Percentiles rank a stretch among this genome's conserved stretches.
These are phyloP conservation scores for Channallabes apus DNA, from an alignment of 2,797 vertebrate genomes.

Conservation along the genomic window DNA sequence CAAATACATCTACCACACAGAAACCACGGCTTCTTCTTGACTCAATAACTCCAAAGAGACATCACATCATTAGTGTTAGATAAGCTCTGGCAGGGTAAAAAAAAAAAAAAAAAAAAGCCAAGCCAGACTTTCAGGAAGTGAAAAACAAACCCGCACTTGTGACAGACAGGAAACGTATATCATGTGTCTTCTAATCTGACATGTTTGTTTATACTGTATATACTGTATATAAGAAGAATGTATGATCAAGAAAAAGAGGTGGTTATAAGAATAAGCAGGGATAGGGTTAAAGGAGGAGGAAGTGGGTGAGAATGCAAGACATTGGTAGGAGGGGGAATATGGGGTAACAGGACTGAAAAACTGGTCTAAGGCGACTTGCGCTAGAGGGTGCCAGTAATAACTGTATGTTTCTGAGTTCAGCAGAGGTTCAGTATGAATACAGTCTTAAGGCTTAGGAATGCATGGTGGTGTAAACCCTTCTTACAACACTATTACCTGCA, in stretches of 20 bases:
- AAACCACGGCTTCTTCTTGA: constrained; percentile 33
- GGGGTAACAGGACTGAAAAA: constrained; percentile 27
- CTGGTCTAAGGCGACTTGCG: constrained; percentile 35
- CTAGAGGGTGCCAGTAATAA: constrained; percentile 47
- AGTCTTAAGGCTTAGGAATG: constrained; percentile 8
- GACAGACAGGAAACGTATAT: background rate
- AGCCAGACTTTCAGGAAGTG: background rate
- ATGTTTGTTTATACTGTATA: background rate
- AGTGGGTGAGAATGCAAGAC: constrained; percentile 11
- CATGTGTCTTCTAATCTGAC: background rate
- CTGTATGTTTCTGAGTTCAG: constrained; percentile 20
- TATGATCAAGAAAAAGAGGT: background rate
- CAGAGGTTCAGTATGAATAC: background rate
- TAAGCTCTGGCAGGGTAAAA: background rate
- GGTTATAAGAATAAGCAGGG: background rate
- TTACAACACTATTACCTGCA: background rate
- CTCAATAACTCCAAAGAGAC: constrained; percentile 34
- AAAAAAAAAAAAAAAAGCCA: constrained; percentile 9
- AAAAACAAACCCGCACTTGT: too few species aligned
- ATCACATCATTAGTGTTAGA: constrained; percentile 38
- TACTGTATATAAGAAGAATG: background rate
- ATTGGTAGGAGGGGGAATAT: constrained; percentile 20
- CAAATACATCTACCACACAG: constrained; percentile 10
- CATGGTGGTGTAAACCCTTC: constrained; percentile 3
- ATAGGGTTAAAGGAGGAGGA: constrained; percentile 12